These are phyloP conservation scores for Xyrichtys novacula DNA, from an alignment of 2,797 vertebrate genomes.

Conservation along the genomic window DNA sequence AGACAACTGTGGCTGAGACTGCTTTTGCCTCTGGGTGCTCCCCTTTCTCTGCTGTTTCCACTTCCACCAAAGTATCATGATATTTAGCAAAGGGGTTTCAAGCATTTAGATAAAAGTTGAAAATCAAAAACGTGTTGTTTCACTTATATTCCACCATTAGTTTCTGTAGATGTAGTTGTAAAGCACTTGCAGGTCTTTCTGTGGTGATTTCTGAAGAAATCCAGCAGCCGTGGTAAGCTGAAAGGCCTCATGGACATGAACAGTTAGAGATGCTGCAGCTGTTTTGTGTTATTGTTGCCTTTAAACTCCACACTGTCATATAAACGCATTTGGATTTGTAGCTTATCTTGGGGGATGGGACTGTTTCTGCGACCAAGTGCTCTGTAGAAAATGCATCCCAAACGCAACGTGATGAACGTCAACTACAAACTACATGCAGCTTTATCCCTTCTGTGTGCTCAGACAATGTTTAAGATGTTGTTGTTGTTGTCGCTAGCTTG, in stretches of 20 bases:
- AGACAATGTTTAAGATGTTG: conserved; percentile 34
- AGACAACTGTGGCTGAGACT: not conserved
- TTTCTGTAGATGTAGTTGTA: not conserved
- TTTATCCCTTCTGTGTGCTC: not conserved
- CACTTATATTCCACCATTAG: too few relatives aligned
- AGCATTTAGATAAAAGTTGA: not conserved
- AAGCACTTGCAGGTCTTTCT: not conserved
- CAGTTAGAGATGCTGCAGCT: conserved; percentile 16
- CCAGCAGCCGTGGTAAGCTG: conserved; percentile 1
- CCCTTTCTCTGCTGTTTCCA: not conserved
- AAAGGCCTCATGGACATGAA: not conserved
- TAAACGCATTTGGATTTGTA: conserved; percentile 63
- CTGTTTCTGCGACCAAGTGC: conserved; percentile 45
- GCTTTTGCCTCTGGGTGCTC: not conserved
- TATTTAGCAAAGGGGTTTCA: not conserved
- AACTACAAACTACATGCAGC: not conserved
- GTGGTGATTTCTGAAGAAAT: not conserved
- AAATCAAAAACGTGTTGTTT: not conserved
- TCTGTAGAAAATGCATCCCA: conserved; percentile 56
- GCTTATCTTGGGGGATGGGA: conserved; percentile 75
- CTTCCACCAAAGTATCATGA: not conserved
- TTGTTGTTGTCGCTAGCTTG: conserved; percentile 70
- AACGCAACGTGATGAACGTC: conserved; percentile 1
- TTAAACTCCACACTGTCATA: conserved; percentile 46
- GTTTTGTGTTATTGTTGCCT: conserved; percentile 67